Evolutionary conservation across 2,888 invertebrate genomes (phyloP).

Genomic region (Criorhina ranunculi): DNA sequence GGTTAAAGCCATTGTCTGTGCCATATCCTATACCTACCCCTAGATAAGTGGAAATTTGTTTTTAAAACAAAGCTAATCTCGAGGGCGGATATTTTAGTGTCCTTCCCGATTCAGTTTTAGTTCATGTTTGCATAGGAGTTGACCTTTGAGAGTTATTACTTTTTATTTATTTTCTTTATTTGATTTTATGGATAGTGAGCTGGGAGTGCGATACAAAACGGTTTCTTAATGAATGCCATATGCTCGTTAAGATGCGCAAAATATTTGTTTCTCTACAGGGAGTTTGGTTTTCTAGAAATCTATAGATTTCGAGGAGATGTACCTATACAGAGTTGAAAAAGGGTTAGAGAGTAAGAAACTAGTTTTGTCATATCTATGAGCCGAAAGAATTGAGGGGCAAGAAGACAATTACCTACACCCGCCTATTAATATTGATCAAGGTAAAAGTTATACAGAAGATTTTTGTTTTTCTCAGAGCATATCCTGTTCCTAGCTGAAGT

Average conservation of each 20-base stretch:
- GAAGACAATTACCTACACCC: no score
- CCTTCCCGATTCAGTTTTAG: constrained; percentile 10
- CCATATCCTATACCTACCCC: neutral
- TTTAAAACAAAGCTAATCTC: constrained; percentile 65
- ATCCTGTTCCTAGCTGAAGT: no score
- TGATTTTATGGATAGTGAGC: constrained; percentile 40
- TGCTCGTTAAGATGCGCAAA: constrained; percentile 1
- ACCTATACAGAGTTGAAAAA: constrained; percentile 4
- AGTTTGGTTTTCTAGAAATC: neutral
- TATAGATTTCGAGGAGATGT: neutral
- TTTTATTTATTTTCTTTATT: constrained; percentile 48
- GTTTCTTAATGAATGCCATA: constrained; percentile 30
- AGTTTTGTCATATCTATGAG: no score
- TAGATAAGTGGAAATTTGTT: constrained; percentile 67
- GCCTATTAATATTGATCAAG: no score
- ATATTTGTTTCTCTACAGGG: neutral
- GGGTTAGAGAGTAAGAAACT: constrained; percentile 3
- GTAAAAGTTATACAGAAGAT: no score
- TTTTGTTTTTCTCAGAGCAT: no score
- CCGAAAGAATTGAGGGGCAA: no score
- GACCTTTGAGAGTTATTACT: constrained; percentile 72
- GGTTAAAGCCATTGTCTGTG: constrained; percentile 55
- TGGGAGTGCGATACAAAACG: neutral
- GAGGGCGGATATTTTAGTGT: constrained; percentile 31
- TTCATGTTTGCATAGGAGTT: constrained; percentile 68